phyloP scores from a whole-genome alignment of 1,140 invertebrate genomes.

The Papilio polytes region DNA sequence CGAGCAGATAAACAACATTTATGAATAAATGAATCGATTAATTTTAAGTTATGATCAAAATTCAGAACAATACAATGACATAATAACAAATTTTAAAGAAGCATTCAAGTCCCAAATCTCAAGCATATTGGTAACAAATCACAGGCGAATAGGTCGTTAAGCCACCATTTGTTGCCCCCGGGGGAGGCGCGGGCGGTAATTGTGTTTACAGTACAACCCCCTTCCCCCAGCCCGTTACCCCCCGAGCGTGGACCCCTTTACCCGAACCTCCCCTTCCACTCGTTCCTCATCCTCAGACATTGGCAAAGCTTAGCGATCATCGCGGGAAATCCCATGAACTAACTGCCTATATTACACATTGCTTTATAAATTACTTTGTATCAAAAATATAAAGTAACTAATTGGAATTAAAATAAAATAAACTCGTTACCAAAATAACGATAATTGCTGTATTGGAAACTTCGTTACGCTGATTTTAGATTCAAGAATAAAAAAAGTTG shows the following conservation, averaged over 20 bases:
- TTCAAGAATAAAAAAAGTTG: no score
- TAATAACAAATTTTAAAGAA: constrained; percentile 52
- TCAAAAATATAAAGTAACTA: neutral
- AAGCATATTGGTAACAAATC: constrained; percentile 82
- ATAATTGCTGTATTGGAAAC: no score
- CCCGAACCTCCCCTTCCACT: constrained; percentile 53
- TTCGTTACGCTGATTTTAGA: no score
- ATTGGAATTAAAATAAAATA: neutral
- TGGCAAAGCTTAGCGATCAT: constrained; percentile 56
- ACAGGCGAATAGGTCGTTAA: constrained; percentile 81
- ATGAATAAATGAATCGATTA: neutral
- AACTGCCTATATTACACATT: neutral
- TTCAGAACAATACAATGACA: constrained; percentile 27
- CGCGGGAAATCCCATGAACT: constrained; percentile 37
- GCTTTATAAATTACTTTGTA: neutral
- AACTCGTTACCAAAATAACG: no score
- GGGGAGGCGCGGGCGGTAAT: constrained; percentile 67
- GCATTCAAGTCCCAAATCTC: constrained; percentile 57
- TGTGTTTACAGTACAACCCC: constrained; percentile 76
- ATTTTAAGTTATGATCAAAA: neutral
- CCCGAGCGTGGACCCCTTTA: constrained; percentile 22
- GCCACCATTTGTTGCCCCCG: constrained; percentile 73
- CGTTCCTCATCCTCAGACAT: constrained; percentile 69
- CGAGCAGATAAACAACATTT: neutral
- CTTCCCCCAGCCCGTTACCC: neutral